Conservation (phyloP, 2,113 vertebrate genomes). For the Corythoichthys intestinalis region DNA sequence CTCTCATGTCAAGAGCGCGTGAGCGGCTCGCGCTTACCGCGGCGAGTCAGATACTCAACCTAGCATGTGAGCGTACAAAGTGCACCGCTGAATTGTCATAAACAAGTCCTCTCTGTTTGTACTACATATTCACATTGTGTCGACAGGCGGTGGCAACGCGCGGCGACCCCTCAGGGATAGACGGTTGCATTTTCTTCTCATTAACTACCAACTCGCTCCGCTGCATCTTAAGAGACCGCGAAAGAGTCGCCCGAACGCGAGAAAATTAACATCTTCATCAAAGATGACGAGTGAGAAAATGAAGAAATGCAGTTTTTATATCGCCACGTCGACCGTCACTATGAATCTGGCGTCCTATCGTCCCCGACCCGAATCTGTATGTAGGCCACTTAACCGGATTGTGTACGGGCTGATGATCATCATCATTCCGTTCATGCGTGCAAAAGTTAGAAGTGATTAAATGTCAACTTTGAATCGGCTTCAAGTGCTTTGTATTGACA, state of each 20-base stretch:
- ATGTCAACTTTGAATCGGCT: slow-evolving; percentile 19
- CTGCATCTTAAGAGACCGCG: neutral
- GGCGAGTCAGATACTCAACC: neutral
- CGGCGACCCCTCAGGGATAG: slow-evolving; percentile 8
- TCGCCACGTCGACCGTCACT: neutral
- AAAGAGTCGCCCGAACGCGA: neutral
- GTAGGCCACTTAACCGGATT: neutral
- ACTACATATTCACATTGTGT: neutral
- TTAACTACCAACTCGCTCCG: neutral
- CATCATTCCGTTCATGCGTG: neutral
- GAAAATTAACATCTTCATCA: neutral
- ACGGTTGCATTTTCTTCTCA: neutral
- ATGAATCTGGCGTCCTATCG: neutral
- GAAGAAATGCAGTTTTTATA: neutral
- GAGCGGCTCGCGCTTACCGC: neutral
- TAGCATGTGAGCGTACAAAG: neutral
- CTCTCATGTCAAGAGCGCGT: neutral
- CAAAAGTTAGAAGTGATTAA: slow-evolving; percentile 11
- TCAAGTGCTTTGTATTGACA: neutral
- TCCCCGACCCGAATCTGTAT: neutral
- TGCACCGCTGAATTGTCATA: neutral
- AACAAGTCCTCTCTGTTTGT: neutral
- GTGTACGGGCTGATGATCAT: neutral
- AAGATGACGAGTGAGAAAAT: neutral
- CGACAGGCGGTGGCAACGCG: neutral